Evolutionary conservation across 2,113 vertebrate genomes (phyloP), one percentile per base, ranked within the genome.

Genomic region (Malaclemys terrapin): DNA sequence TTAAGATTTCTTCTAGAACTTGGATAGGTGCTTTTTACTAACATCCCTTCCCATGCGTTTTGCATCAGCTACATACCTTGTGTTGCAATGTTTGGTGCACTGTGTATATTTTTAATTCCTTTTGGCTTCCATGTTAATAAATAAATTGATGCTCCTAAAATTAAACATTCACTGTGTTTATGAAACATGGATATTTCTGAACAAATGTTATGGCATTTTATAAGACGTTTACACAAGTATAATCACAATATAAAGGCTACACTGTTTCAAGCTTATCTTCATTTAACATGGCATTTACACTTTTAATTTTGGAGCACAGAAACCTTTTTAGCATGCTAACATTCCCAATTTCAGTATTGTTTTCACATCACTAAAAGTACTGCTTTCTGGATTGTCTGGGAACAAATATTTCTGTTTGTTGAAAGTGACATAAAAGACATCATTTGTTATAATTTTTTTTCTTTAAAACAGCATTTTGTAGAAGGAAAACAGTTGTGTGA

Each of bases 361-460:
- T 93, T 72, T 38, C 16, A 88, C 45, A 24, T 35, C 42, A 27
- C 10, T 52, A 38, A 5, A 91, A 85, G 22, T 47, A 17, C 31
- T 93, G 31, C 5, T 81, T 96, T 91, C 80, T 95, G 47, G 80
- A 95, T 82, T 16, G 17, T 38, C 89, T 35, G 20, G n/a, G 92
- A 29, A 88, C 65, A 79, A 82, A 2, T 87, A 8, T 82, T 82
- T 94, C 10, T 84, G 89, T 76, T 85, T 85, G 42, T 59, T 0
- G 0, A 62, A 24, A 83, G n/a, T 91, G 76, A 1, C 22, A 6
- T 69, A 45, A 69, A 56, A 47, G 78, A 31, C 5, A 35, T 82
- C 45, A 65, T 86, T 94, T 2, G 5, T 49, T 62, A 10, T 47
- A 78, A 84, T 62, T 62, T 65, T 84, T 75, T 38, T 59, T 45